Base-by-base conservation (phyloP, 2,888 invertebrate species). In the Polydrusus tereticollis region DNA sequence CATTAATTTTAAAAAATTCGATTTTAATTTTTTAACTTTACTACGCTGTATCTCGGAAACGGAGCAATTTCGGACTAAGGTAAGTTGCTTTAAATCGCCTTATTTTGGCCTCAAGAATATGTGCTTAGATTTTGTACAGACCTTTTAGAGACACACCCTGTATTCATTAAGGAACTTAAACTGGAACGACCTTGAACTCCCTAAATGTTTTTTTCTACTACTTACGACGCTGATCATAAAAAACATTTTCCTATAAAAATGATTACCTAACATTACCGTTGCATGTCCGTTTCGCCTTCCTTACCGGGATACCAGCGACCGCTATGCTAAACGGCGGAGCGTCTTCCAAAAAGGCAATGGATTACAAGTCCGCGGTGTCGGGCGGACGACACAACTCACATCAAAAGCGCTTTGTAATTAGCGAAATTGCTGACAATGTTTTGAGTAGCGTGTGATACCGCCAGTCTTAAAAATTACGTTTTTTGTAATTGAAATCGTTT, bases 371-470 rank as follows among this genome's bases (percentile, higher is more conserved):
- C 21, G 29, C 29, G 52, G 45, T 26, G 43, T 45, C 45, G 60
- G 26, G 26, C 26, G 52, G 57, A 57, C n/a, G 29, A 55, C 65
- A 36, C 41, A 68, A 59, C 14, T 58, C 62, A 72, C 64, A 70
- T 73, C 70, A 73, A 73, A 68, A 65, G 68, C 55, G 43, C 60
- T 50, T 64, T 33, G 52, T 60, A 73, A 73, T 73, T 73, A 73
- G 26, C 62, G 29, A 62, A 69, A 69, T 69, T 45, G 59, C 73
- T 69, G 65, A 69, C 64, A 69, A 58, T 59, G 55, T 62, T 69
- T 60, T 68, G 43, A 59, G 65, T 65, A 73, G 69, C 73, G 73
- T 73, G 73, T 69, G 69, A 73, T 64, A 63, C 70, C 62, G 69
- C 47, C 65, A 38, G 29, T 55, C 33, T 12, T 41, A 41, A 59